Evolutionary conservation across 2,888 invertebrate genomes (phyloP).

Genomic region (Acanthosoma haemorrhoidale): DNA sequence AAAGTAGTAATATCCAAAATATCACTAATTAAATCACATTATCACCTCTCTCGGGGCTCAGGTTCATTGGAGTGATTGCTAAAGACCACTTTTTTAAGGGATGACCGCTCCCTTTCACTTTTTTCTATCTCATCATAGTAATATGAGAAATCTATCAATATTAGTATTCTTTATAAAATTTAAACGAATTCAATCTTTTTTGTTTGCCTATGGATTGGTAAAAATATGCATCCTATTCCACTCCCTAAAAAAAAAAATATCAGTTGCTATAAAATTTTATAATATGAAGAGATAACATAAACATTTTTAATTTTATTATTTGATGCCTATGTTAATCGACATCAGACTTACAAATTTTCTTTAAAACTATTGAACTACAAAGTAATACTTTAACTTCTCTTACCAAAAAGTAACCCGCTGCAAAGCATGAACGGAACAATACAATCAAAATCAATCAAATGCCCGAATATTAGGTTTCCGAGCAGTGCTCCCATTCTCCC

Average conservation of each 20-base stretch:
- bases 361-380: too few relatives aligned
- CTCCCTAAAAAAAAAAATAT: slow-evolving; percentile 4
- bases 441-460: slow-evolving; percentile 73
- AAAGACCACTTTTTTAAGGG: too few relatives aligned
- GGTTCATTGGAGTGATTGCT: too few relatives aligned
- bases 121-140: too few relatives aligned
- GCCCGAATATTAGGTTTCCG: slow-evolving; percentile 71
- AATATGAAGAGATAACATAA: neutral
- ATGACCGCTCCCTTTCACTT: too few relatives aligned
- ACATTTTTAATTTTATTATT: neutral
- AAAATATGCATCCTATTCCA: slow-evolving; percentile 5
- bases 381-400: slow-evolving; percentile 47
- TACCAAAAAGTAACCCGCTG: slow-evolving; percentile 66
- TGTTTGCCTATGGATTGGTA: slow-evolving; percentile 10
- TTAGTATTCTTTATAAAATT: too few relatives aligned
- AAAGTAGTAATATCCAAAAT: too few relatives aligned
- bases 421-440: slow-evolving; percentile 68
- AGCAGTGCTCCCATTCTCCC: slow-evolving; percentile 71
- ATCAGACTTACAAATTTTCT: too few relatives aligned
- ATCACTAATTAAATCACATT: too few relatives aligned
- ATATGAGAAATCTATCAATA: too few relatives aligned
- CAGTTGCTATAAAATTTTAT: too few relatives aligned
- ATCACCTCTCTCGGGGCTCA: too few relatives aligned
- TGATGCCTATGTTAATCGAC: neutral
- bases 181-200: neutral